These are phyloP conservation scores for Venustoraphidia nigricollis DNA, from an alignment of 2,888 invertebrate genomes.

Conservation along the genomic window DNA sequence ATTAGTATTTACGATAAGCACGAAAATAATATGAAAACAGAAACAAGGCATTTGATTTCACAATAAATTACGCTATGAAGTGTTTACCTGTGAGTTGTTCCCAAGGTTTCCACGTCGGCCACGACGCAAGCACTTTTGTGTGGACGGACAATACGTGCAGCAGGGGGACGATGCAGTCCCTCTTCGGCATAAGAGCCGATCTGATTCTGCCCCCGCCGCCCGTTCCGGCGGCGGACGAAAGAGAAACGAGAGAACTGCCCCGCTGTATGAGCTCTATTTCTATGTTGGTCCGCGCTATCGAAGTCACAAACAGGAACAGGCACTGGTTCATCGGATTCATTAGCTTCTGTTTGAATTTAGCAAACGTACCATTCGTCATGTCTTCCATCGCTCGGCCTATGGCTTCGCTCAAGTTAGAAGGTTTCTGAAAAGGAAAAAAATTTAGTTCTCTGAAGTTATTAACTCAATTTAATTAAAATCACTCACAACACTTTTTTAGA, in stretches of 20 bases:
- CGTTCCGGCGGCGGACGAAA: slow-evolving; percentile 23
- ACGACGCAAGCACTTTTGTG: slow-evolving; percentile 51
- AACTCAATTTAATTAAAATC: no score
- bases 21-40: no score
- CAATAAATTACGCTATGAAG: slow-evolving; percentile 2
- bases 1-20: no score
- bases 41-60: no score
- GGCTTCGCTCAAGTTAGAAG: slow-evolving; percentile 65
- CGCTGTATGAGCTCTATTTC: slow-evolving; percentile 85
- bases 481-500: no score
- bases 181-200: slow-evolving; percentile 53
- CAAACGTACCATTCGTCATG: slow-evolving; percentile 76
- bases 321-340: slow-evolving; percentile 49
- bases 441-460: no score
- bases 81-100: slow-evolving; percentile 32
- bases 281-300: slow-evolving; percentile 78
- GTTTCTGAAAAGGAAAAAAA: slow-evolving; percentile 29
- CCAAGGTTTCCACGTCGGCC: slow-evolving; percentile 44
- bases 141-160: slow-evolving; percentile 79
- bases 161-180: slow-evolving; percentile 76
- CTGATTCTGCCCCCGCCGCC: slow-evolving; percentile 24
- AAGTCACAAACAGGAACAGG: slow-evolving; percentile 77
- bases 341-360: slow-evolving; percentile 60
- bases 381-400: slow-evolving; percentile 90
- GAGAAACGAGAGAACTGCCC: slow-evolving; percentile 54